Conservation (phyloP, 2,888 invertebrate species). For the Dasypolia templi region DNA sequence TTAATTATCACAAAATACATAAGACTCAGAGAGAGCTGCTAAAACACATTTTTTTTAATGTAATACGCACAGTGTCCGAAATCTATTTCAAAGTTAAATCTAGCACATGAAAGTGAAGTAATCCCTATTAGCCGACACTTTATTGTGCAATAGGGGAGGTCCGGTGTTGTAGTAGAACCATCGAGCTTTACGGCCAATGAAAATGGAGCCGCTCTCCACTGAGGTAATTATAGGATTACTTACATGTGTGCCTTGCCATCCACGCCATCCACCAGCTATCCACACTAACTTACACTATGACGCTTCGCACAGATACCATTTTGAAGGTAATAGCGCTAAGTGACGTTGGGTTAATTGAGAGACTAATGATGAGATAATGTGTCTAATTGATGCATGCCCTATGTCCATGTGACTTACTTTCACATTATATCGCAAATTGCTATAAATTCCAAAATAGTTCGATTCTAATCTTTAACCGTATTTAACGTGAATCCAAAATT, state of each 20-base stretch:
- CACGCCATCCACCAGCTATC: constrained; percentile 63
- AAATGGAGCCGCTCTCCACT: constrained; percentile 82
- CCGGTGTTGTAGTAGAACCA: constrained; percentile 82
- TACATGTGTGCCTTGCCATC: constrained; percentile 78
- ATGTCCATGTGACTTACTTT: background rate
- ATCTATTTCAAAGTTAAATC: constrained; percentile 80
- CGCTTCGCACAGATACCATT: constrained; percentile 39
- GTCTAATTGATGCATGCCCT: background rate
- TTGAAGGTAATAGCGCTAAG: constrained; percentile 37
- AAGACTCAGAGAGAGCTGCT: constrained; percentile 4
- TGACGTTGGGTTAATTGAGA: constrained; percentile 14
- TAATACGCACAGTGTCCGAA: constrained; percentile 68
- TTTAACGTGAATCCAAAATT: constrained; percentile 25
- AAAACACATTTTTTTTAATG: too few species aligned
- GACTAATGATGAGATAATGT: background rate
- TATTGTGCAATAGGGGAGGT: constrained; percentile 84
- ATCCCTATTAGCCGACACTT: constrained; percentile 87
- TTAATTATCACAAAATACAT: background rate
- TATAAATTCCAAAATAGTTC: background rate
- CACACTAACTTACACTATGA: constrained; percentile 52
- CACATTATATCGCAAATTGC: background rate
- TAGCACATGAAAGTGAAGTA: constrained; percentile 82
- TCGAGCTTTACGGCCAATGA: constrained; percentile 88
- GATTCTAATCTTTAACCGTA: background rate
- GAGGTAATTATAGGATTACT: constrained; percentile 87